Evolutionary conservation across 2,888 invertebrate species (phyloP).

Genomic region (Drosophila algonquin): DNA sequence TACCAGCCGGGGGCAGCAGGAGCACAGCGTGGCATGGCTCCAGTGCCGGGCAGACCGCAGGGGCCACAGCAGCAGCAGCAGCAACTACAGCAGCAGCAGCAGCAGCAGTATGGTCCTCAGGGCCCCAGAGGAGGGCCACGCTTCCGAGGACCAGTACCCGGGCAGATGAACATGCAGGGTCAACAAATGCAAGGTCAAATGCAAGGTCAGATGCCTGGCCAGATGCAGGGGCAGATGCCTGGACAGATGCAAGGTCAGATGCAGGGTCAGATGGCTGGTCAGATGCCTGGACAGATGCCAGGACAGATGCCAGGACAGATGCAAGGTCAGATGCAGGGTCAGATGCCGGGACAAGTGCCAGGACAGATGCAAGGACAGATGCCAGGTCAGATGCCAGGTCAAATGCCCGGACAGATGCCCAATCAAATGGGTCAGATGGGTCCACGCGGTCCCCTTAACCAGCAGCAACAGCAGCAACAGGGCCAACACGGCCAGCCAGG

Average conservation of each 20-base stretch:
- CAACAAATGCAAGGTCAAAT: slow-evolving; percentile 86
- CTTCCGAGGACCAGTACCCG: slow-evolving; percentile 79
- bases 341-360: slow-evolving; percentile 63
- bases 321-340: slow-evolving; percentile 70
- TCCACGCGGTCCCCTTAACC: slow-evolving; percentile 87
- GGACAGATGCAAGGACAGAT: slow-evolving; percentile 53
- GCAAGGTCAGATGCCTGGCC: slow-evolving; percentile 45
- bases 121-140: slow-evolving; percentile 82
- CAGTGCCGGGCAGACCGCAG: slow-evolving; percentile 74
- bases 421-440: slow-evolving; percentile 56
- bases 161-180: slow-evolving; percentile 69
- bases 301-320: slow-evolving; percentile 71
- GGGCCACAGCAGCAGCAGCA: slow-evolving; percentile 83
- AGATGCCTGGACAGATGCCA: slow-evolving; percentile 66
- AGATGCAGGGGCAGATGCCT: slow-evolving; percentile 86
- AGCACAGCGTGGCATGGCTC: slow-evolving; percentile 74
- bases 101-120: slow-evolving; percentile 83
- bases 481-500: slow-evolving; percentile 16
- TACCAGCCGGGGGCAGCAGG: slow-evolving; percentile 77
- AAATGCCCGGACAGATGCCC: slow-evolving; percentile 53
- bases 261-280: slow-evolving; percentile 46
- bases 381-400: slow-evolving; percentile 71
- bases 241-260: slow-evolving; percentile 64
- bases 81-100: slow-evolving; percentile 84
- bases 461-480: slow-evolving; percentile 1